Evolutionary conservation across 2,888 invertebrate genomes (phyloP).

Genomic region (Scelioninae gen. 1): DNA sequence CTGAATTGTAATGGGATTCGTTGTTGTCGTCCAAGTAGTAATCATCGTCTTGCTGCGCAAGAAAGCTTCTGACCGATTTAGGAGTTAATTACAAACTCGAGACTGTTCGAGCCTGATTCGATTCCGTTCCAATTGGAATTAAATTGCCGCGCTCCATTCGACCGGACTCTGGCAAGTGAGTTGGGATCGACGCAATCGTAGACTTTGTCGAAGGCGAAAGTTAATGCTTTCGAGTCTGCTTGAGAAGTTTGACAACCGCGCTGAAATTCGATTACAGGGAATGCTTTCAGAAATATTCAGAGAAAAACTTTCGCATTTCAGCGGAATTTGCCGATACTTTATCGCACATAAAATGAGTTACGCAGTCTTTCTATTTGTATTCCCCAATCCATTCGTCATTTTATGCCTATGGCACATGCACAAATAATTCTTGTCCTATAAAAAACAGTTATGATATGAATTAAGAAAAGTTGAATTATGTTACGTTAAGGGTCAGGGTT

Average conservation of each 20-base stretch:
- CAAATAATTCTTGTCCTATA: neutral
- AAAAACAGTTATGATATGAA: too few relatives aligned
- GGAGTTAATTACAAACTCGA: constrained; percentile 73
- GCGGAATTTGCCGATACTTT: constrained; percentile 46
- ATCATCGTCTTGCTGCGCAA: constrained; percentile 56
- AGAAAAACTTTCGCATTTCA: constrained; percentile 61
- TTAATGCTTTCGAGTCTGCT: too few relatives aligned
- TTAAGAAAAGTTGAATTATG: too few relatives aligned
- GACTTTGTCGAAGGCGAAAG: too few relatives aligned
- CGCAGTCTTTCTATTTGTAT: constrained; percentile 25
- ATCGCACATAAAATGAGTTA: constrained; percentile 35
- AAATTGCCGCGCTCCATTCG: too few relatives aligned
- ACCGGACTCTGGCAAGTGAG: too few relatives aligned
- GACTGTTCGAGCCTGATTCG: too few relatives aligned
- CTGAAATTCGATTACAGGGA: constrained; percentile 64
- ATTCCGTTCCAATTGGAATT: too few relatives aligned
- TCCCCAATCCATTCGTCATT: constrained; percentile 35
- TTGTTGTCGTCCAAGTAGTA: constrained; percentile 64
- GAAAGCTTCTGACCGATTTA: constrained; percentile 69
- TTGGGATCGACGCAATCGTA: too few relatives aligned
- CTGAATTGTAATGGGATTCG: constrained; percentile 38
- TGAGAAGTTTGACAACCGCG: too few relatives aligned
- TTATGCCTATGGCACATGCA: constrained; percentile 13
- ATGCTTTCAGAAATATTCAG: constrained; percentile 65
- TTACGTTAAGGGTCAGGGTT: too few relatives aligned